Evolutionary conservation across 2,113 vertebrate species (phyloP).

Genomic region (Pseudonaja textilis): DNA sequence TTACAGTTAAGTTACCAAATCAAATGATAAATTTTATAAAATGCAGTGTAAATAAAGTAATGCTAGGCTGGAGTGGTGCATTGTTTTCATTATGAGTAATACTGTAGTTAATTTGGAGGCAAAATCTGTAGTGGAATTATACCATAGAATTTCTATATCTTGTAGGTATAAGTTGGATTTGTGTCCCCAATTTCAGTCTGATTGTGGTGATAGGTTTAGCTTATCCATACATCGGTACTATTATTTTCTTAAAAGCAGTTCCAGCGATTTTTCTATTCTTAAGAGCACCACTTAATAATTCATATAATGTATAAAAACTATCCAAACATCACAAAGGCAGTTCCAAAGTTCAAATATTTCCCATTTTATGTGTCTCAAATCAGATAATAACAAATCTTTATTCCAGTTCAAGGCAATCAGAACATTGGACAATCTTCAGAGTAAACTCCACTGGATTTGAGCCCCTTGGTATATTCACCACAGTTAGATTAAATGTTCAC

Average conservation of each 20-base stretch:
- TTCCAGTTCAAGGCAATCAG: slow-evolving; percentile 68
- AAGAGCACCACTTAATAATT: slow-evolving; percentile 65
- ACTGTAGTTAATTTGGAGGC: not conserved
- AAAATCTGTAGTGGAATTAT: slow-evolving; percentile 33
- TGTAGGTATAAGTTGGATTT: slow-evolving; percentile 49
- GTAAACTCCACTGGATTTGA: slow-evolving; percentile 61
- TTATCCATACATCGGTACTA: slow-evolving; percentile 56
- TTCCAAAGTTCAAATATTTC: slow-evolving; percentile 70
- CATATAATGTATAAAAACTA: slow-evolving; percentile 49
- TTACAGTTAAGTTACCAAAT: not conserved
- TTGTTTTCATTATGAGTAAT: slow-evolving; percentile 11
- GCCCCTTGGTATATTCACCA: slow-evolving; percentile 63
- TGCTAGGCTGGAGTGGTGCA: not conserved
- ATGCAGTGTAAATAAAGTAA: not conserved
- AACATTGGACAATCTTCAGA: slow-evolving; percentile 72
- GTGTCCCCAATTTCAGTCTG: slow-evolving; percentile 44
- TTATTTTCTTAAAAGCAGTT: slow-evolving; percentile 53
- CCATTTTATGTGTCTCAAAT: slow-evolving; percentile 65
- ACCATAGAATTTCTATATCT: slow-evolving; percentile 1
- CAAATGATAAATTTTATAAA: not conserved
- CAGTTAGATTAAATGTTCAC: slow-evolving; percentile 51
- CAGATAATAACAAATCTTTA: slow-evolving; percentile 63
- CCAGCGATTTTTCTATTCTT: slow-evolving; percentile 65
- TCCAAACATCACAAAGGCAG: slow-evolving; percentile 71
- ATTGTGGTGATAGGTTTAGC: slow-evolving; percentile 58